Evolutionary conservation across 2,797 vertebrate species (phyloP).

Genomic region (Diglossa cyanea): DNA sequence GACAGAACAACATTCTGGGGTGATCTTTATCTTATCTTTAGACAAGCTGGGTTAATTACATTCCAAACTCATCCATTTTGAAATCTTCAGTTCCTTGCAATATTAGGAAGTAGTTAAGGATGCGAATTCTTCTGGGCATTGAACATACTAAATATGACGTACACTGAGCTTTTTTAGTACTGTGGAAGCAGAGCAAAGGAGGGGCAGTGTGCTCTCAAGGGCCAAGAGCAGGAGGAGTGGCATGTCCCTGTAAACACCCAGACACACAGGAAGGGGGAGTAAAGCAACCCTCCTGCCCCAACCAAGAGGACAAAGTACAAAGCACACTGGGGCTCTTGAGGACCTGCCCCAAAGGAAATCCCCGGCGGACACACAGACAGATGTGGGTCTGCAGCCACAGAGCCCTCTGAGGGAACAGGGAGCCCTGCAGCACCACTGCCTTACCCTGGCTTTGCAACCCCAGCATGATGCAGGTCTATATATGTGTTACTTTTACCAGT

Average conservation of each 20-base stretch:
- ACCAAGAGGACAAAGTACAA: not conserved
- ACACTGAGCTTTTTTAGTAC: accelerated
- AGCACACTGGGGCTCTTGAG: not conserved
- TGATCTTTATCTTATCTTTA: not conserved
- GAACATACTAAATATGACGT: not conserved
- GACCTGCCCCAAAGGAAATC: not conserved
- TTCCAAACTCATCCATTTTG: not conserved
- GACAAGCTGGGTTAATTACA: not conserved
- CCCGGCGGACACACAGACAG: not conserved
- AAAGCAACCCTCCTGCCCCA: not conserved
- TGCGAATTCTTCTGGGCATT: not conserved
- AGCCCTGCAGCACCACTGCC: not conserved
- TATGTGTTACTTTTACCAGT: not conserved
- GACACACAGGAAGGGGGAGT: not conserved
- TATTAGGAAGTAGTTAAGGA: not conserved
- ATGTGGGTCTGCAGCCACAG: not conserved
- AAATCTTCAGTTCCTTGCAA: not conserved
- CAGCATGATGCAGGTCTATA: not conserved
- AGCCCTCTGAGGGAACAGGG: not conserved
- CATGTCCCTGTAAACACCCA: not conserved
- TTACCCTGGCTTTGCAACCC: not conserved
- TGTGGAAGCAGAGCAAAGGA: not conserved
- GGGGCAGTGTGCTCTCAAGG: not conserved
- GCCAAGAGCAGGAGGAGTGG: not conserved
- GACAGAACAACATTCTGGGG: not conserved